Base-by-base conservation (phyloP, 2,888 invertebrate species). In the Oasisia sp. region DNA sequence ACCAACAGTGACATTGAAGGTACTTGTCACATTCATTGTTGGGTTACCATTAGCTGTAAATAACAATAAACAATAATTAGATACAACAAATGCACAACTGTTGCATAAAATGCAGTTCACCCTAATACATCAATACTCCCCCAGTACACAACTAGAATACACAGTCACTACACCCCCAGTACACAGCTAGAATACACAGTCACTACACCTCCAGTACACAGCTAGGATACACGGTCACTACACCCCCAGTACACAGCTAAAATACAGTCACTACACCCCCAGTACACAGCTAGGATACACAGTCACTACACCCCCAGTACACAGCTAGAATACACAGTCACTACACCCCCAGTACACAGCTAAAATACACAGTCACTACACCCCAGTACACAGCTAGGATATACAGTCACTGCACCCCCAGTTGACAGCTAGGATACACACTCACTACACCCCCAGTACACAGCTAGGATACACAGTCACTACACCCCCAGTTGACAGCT, bases 1-100 rank as follows among this genome's bases (percentile, higher is more conserved):
- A 74, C 74, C 74, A n/a, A 74, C 27, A 74, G 27, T 74, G 74
- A 74, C 74, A 74, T 74, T 74, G 74, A 74, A 74, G 74, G 74
- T 27, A 74, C 27, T 74, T 74, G 74, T 74, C 74, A 74, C 27
- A 74, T 14, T 74, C 5, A 74, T 74, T 14, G 7, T 19, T 74
- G 74, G 74, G 27, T 19, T 74, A 3, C 27, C 74, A 74, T 74
- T 74, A n/a, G 27, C 74, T 74, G 27, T 4, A 74, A 74, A 7
- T 11, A 50, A 50, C 14, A 50, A n/a, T 19, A 74, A 74, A 74
- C 27, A n/a, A 27, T 4, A 19, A 19, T 74, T 27, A 74, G 7
- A 74, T 74, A n/a, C 74, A 74, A 27, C 27, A 74, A 4, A 74
- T 19, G 74, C 1, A 19, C 19, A n/a, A 74, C 3, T 74, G 7